Evolutionary conservation across 92 coral and sea anemone genomes (phyloP).

Genomic region (Blastomussa wellsi): DNA sequence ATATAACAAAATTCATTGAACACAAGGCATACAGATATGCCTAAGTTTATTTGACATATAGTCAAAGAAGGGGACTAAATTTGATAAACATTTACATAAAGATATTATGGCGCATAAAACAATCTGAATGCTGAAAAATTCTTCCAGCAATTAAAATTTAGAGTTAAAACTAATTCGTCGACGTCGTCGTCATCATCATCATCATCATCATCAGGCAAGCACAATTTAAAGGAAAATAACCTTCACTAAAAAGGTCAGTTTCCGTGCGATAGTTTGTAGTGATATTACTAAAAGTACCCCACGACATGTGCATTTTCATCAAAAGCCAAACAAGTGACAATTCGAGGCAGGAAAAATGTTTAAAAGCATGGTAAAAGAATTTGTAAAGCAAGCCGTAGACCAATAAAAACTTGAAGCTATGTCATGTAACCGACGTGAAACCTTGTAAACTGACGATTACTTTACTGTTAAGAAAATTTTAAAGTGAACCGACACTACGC

Average conservation of each 20-base stretch:
- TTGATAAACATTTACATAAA: not conserved
- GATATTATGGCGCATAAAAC: not conserved
- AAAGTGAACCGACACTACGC: not conserved
- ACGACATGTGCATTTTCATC: not conserved
- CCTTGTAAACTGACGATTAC: not conserved
- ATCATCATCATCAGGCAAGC: not conserved
- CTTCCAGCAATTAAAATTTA: not conserved
- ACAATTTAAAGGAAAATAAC: not conserved
- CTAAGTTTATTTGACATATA: not conserved
- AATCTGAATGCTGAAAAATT: not conserved
- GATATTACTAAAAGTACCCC: not conserved
- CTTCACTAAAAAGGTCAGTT: not conserved
- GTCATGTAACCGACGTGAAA: too few relatives aligned
- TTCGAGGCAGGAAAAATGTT: too few relatives aligned
- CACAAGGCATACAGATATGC: not conserved
- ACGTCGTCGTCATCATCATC: not conserved
- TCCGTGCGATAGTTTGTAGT: not conserved
- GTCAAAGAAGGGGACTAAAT: not conserved
- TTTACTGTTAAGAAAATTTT: not conserved
- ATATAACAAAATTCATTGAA: not conserved
- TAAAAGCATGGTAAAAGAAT: too few relatives aligned
- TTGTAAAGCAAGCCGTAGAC: too few relatives aligned
- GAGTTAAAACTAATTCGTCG: not conserved
- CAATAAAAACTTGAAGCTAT: too few relatives aligned
- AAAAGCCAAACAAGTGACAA: not conserved